Percentiles rank a stretch among this genome's conserved stretches.
Evolutionary conservation across 1,140 invertebrate genomes (phyloP).

Genomic region (Teleopsis dalmanni): DNA sequence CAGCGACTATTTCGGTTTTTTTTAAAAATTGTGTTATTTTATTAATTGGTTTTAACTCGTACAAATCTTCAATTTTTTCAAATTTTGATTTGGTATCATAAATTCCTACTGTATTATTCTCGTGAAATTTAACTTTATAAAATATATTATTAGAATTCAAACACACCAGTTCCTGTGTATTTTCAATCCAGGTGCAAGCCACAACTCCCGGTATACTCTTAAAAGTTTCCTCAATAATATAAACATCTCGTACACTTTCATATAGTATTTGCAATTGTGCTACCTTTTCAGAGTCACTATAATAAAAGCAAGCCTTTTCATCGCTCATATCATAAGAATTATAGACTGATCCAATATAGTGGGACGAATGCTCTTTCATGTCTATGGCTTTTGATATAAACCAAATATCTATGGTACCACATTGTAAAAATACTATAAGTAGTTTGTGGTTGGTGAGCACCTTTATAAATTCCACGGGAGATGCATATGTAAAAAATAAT

Average conservation of each 20-base stretch:
- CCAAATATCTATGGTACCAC: slow-evolving; percentile 35
- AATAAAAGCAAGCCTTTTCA: slow-evolving; percentile 26
- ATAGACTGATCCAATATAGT: slow-evolving; percentile 25
- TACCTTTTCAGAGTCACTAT: slow-evolving; percentile 28
- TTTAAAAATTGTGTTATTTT: slow-evolving; percentile 14
- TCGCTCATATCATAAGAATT: slow-evolving; percentile 22
- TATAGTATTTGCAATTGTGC: slow-evolving; percentile 22
- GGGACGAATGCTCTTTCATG: slow-evolving; percentile 20
- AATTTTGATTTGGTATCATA: background rate
- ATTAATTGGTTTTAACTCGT: slow-evolving; percentile 15
- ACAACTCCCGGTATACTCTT: slow-evolving; percentile 26
- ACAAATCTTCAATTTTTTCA: background rate
- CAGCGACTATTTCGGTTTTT: slow-evolving; percentile 15
- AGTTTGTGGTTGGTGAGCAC: slow-evolving; percentile 21
- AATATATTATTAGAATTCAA: slow-evolving; percentile 38
- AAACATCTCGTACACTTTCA: slow-evolving; percentile 20
- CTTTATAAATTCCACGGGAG: slow-evolving; percentile 20
- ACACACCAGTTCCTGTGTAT: slow-evolving; percentile 27
- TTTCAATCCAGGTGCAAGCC: slow-evolving; percentile 27
- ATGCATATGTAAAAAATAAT: slow-evolving; percentile 22
- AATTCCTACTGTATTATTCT: background rate
- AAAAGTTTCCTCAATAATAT: slow-evolving; percentile 13
- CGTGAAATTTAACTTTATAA: slow-evolving; percentile 26
- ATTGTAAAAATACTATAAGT: slow-evolving; percentile 24
- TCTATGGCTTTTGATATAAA: slow-evolving; percentile 22